Evolutionary conservation across 1,140 invertebrate genomes (phyloP).

Genomic region (Drosophila navojoa): DNA sequence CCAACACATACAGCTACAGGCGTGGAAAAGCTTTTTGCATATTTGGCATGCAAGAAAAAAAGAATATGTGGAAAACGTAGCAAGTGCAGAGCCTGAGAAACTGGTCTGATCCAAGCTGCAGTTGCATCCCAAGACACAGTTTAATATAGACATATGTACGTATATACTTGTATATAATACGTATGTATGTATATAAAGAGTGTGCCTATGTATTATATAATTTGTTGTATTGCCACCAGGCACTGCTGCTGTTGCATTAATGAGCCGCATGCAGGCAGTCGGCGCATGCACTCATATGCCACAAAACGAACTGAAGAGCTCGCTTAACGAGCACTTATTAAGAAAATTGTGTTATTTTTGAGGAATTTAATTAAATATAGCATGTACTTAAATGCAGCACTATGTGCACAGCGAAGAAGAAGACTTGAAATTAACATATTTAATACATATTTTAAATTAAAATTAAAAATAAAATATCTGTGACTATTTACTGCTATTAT

Average conservation of each 20-base stretch:
- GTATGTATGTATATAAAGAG: conserved; percentile 24
- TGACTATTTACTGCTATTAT: too few species aligned
- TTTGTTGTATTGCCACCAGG: conserved; percentile 64
- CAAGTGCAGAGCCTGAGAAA: conserved; percentile 71
- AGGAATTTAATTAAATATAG: too few species aligned
- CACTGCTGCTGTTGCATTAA: conserved; percentile 46
- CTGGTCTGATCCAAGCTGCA: conserved; percentile 52
- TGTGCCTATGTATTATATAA: conserved; percentile 75
- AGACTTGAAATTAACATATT: too few species aligned
- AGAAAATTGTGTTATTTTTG: too few species aligned
- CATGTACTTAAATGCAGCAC: too few species aligned
- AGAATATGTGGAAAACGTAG: conserved; percentile 58
- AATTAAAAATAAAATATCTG: too few species aligned
- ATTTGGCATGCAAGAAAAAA: conserved; percentile 71
- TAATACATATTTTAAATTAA: too few species aligned
- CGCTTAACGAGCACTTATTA: too few species aligned
- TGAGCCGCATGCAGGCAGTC: conserved; percentile 34
- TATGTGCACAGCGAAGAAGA: too few species aligned
- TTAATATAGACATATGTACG: neutral
- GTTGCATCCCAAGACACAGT: too few species aligned
- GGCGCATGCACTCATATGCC: conserved; percentile 16
- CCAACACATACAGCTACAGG: conserved; percentile 68
- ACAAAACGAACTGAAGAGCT: neutral
- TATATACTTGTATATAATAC: conserved; percentile 2
- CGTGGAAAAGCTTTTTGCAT: conserved; percentile 75